Evolutionary conservation across 2,113 vertebrate species (phyloP), one percentile per base, ranked within the genome.

Genomic region (Chamaetylas fuelleborni): DNA sequence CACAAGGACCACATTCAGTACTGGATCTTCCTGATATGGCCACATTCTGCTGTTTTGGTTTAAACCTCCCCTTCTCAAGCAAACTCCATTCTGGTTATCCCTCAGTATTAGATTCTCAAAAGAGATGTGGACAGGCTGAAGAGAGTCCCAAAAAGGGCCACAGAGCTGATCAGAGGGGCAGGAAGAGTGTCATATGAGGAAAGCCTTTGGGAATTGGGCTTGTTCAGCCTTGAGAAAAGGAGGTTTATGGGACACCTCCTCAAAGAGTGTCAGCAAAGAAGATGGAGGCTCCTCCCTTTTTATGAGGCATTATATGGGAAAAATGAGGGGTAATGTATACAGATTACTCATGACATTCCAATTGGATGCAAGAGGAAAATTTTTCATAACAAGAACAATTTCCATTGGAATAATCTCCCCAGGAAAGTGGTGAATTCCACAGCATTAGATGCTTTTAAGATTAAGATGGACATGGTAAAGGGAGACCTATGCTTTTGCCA

Each of bases 141-240:
- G 14, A 48, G 5, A 48, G 29, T 19, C n/a, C 45, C 0, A 0
- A 18, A 28, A 19, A 40, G 11, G 29, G 24, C 4, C n/a, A 26
- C 24, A 47, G 18, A 54, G n/a, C 14, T 54, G 40, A 76, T 48
- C 62, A 54, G 26, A 69, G 10, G 14, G 18, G 18, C 42, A 6
- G 25, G 14, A 69, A 54, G 9, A 19, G 9, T 23, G 17, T 16
- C 8, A 13, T 13, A 13, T 12, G 14, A 42, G 18, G 8, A 42
- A 62, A 54, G 9, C 26, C 20, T 23, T 17, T 42, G 20, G 28
- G 6, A 83, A 69, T 9, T 42, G 0, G 29, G 9, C 20, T 67
- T 67, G 20, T 48, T 54, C 25, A 23, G 31, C 13, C 25, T 56
- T 48, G 9, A 48, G 40, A 42, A 76, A 69, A 58, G 7, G 16